Conservation (phyloP, 1,140 invertebrate genomes). For the Hyles euphorbiae region DNA sequence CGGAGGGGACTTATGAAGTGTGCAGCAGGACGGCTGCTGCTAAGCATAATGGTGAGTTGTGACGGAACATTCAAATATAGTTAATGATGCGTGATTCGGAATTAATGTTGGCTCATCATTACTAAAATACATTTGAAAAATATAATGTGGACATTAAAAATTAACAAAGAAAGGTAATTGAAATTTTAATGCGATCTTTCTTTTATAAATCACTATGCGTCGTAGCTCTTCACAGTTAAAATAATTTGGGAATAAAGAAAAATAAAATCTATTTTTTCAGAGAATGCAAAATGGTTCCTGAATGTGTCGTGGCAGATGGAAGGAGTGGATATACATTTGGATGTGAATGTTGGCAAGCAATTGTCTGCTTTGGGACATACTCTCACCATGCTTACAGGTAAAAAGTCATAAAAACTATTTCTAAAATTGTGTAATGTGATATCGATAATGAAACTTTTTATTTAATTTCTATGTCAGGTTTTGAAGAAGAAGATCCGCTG, state of each 20-base stretch:
- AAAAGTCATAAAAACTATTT: neutral
- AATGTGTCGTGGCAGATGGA: slow-evolving; percentile 99
- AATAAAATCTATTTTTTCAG: slow-evolving; percentile 47
- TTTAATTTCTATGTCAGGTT: slow-evolving; percentile 64
- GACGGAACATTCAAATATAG: too few species aligned
- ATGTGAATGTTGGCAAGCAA: slow-evolving; percentile 97
- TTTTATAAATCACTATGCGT: too few species aligned
- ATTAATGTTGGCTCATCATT: too few species aligned
- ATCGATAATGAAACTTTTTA: neutral
- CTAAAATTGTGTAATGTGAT: neutral
- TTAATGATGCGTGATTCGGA: too few species aligned
- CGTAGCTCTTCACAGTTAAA: too few species aligned
- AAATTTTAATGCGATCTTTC: too few species aligned
- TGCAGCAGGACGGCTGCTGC: slow-evolving; percentile 93
- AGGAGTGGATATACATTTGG: slow-evolving; percentile 97
- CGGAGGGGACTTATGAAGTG: slow-evolving; percentile 98
- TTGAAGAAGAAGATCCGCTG: slow-evolving; percentile 87
- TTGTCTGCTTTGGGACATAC: slow-evolving; percentile 95
- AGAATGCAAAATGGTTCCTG: slow-evolving; percentile 98
- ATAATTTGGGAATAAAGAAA: too few species aligned
- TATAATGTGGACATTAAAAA: too few species aligned
- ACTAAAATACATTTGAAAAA: too few species aligned
- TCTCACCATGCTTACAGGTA: slow-evolving; percentile 92
- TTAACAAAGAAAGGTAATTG: too few species aligned
- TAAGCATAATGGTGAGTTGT: slow-evolving; percentile 78